Evolutionary conservation across 35 echinoderm and acorn worm genomes (phyloP), one percentile per base, ranked within the genome.

Genomic region (Anneissia japonica): DNA sequence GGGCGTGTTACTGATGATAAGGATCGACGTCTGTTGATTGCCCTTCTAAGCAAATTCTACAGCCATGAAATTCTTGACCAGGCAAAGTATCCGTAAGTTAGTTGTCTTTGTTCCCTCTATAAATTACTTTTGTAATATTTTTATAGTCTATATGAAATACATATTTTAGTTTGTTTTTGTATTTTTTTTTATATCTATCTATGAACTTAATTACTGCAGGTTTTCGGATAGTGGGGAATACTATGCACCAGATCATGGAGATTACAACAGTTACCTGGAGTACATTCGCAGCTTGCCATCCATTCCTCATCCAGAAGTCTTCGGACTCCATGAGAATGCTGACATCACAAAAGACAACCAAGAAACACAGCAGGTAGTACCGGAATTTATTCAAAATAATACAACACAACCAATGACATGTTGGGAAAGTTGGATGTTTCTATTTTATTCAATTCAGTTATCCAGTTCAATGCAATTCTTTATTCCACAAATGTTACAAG

Each of bases 301-400:
- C 36, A 97, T 97, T 74, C 92, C 92, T 46, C 89, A 99, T 55
- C 96, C 96, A 19, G 92, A 94, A 75, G 96, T 99, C 6, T 97
- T 91, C 80, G 92, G 96, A 32, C 90, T 94, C 34, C 96, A 99
- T 84, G 96, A 99, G 75, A 99, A 99, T 90, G 96, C 96, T 84
- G 96, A 99, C 84, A 99, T 99, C 89, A 99, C 96, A 5, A 99
- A 99, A 87, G 96, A 99, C 86, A 99, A 99, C 83, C 92, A 99
- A 46, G 96, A 99, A 82, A 99, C 96, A 77, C 86, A 89, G 43
- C 89, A 91, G 85, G 95, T 98, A 89, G n/a, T n/a, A n/a, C n/a
- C n/a, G n/a, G n/a, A n/a, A n/a, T n/a, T n/a, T n/a, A n/a, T n/a
- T n/a, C n/a, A n/a, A n/a, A n/a, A n/a, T n/a, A n/a, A n/a, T n/a